Evolutionary conservation across 1,140 invertebrate genomes (phyloP).

Genomic region (Temnothorax longispinosus): DNA sequence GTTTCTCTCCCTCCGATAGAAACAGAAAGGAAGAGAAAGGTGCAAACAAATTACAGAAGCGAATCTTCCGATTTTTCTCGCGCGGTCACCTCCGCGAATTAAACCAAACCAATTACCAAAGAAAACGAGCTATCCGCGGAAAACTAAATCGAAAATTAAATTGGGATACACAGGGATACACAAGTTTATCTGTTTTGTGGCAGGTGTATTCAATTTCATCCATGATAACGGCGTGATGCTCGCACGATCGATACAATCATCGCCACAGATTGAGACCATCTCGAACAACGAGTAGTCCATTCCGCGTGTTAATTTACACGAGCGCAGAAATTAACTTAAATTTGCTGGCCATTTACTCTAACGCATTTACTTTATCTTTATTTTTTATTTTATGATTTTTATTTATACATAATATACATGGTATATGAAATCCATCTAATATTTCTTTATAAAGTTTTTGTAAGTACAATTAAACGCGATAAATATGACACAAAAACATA

Average conservation of each 20-base stretch:
- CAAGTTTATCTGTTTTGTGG: neutral
- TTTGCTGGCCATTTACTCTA: neutral
- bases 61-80: neutral
- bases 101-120: neutral
- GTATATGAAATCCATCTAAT: neutral
- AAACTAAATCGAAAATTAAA: neutral
- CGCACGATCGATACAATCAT: neutral
- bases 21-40: neutral
- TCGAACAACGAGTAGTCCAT: neutral
- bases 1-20: neutral
- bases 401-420: neutral
- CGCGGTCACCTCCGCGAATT: constrained; percentile 16
- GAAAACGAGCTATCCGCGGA: neutral
- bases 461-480: neutral
- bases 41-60: constrained; percentile 1
- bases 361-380: neutral
- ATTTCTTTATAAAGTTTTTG: neutral
- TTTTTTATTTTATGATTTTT: neutral
- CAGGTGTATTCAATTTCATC: constrained; percentile 24
- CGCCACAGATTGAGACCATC: neutral
- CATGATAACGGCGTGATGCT: neutral
- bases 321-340: neutral
- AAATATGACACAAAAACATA: neutral
- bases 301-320: neutral
- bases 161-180: neutral